These are phyloP conservation scores for Chloebia gouldiae DNA, from an alignment of 2,113 vertebrate genomes.

Conservation along the genomic window DNA sequence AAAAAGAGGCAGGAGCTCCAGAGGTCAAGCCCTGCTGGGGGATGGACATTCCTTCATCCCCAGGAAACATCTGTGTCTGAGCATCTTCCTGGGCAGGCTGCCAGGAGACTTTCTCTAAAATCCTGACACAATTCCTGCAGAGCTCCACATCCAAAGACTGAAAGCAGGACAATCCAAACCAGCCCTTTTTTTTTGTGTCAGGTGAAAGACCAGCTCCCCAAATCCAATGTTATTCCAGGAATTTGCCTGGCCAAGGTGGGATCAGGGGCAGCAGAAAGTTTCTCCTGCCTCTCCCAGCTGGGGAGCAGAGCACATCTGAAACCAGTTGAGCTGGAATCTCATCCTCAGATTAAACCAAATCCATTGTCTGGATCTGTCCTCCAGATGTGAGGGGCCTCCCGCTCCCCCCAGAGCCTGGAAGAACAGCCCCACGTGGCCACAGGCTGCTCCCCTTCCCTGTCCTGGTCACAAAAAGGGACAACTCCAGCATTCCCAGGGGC, in stretches of 20 bases:
- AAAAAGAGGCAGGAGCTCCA: not conserved
- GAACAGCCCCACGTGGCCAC: not conserved
- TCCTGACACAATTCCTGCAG: not conserved
- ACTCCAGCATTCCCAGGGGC: not conserved
- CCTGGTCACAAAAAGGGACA: not conserved
- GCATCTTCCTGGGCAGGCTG: not conserved
- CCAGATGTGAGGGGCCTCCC: conserved; percentile 50
- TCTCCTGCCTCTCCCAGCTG: not conserved
- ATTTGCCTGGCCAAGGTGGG: not conserved
- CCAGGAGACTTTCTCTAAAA: not conserved
- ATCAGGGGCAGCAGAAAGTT: not conserved
- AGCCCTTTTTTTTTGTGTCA: rapidly evolving
- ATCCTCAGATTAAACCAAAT: not conserved
- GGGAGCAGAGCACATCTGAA: conserved; percentile 32
- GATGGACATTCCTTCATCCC: not conserved
- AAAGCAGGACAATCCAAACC: not conserved
- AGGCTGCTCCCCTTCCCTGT: not conserved
- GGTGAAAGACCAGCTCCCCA: not conserved
- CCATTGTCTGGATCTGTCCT: not conserved
- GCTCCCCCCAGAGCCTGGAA: not conserved
- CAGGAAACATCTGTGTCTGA: not conserved
- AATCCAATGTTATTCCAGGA: rapidly evolving
- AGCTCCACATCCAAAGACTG: not conserved
- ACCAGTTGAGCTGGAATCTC: conserved; percentile 18
- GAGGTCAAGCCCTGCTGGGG: not conserved